Base-by-base conservation (phyloP, 1,140 invertebrate genomes). In the Zaprionus ornatus region DNA sequence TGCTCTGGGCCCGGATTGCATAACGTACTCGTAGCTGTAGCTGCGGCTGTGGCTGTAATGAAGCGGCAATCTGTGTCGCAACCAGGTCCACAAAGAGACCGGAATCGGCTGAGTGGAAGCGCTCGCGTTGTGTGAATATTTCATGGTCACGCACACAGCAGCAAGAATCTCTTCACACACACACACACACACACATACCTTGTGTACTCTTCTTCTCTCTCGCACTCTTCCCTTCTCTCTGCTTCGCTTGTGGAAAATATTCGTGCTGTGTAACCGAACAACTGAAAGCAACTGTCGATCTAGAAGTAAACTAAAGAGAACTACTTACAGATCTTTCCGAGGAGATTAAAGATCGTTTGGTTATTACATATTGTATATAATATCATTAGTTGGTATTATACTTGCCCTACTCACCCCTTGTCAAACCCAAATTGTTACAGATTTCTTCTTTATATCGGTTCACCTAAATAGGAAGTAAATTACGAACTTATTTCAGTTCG, bases 61-160 rank as follows among this genome's bases (percentile, higher is more conserved):
- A 85, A 90, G 85, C 85, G 73, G 90, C 85, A 90, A 84, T 88
- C 85, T 88, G 81, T 85, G 81, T 80, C 78, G 80, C 85, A 87
- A 68, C 77, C 77, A 84, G 64, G 59, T 72, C 56, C 67, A 82
- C 75, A 74, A 80, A 79, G 70, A 71, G 75, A 77, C 70, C 71
- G 70, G 75, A 77, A 74, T 59, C 71, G 75, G 55, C 59, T 73
- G 63, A 77, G 70, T 77, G 73, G 56, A 68, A 77, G 68, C 74
- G 65, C 15, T 73, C 55, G 75, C 40, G 66, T 68, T 90, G 80
- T 90, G 81, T 79, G 85, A 88, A 85, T 74, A 88, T 85, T 90
- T 88, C 85, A 88, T 85, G 85, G 85, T 88, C 85, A 88, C 85
- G 78, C 81, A 88, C 55, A 88, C 78, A 45, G n/a, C 50, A 64